Base-by-base conservation (phyloP, 2,797 vertebrate species). In the Thamnophis elegans region DNA sequence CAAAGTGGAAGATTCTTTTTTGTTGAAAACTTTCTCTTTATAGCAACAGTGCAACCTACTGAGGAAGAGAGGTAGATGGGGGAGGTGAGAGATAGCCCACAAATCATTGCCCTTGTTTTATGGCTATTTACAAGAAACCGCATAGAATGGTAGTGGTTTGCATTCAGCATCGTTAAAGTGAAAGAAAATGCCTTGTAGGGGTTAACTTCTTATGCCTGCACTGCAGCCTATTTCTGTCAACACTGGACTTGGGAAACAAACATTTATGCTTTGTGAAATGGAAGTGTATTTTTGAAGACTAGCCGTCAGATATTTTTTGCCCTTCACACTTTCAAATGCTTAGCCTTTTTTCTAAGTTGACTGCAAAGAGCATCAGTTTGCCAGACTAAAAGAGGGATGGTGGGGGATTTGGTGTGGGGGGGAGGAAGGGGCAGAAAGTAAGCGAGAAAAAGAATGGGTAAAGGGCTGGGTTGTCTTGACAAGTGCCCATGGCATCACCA, bases 151-250 rank as follows among this genome's bases (percentile, higher is more conserved):
- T 90, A 93, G 8, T 58, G 94, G 92, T 36, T 93, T 60, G 47
- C 93, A 88, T 55, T 96, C 93, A 93, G 93, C 94, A 92, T 91
- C 26, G 53, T 93, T 91, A 96, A 95, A 96, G 94, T 93, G 54
- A 51, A 96, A 96, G 96, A 95, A 96, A 96, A 96, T 97, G 97
- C 97, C 97, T 97, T 95, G 96, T 96, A 98, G 98, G 98, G 98
- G 98, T 99, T 99, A 99, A 98, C 98, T 98, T 98, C 98, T 96
- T 97, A 98, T 98, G 98, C 98, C 98, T 98, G 98, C 92, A 59
- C 96, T 94, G 97, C 98, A 98, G 98, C 98, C 98, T 98, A 98
- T 98, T 98, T 98, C 98, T 99, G 98, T 99, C 98, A 99, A 97
- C 97, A 96, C 97, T 97, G 95, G 92, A 94, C 96, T 97, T 96